Evolutionary conservation across 1,140 invertebrate species (phyloP).

Genomic region (Periplaneta americana): DNA sequence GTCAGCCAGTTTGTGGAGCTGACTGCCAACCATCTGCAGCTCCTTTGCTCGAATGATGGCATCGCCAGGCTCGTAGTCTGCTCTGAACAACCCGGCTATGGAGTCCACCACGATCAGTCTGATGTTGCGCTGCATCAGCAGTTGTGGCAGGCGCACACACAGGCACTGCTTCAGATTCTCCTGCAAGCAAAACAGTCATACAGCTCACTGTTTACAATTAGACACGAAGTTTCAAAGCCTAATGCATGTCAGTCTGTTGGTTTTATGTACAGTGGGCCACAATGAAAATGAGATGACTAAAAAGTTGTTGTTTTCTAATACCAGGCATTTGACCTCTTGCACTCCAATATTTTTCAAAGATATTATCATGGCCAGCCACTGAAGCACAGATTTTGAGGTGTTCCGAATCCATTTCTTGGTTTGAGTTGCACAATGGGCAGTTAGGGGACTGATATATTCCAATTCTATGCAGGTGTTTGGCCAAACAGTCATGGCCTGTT

Average conservation of each 20-base stretch:
- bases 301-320: too few species aligned
- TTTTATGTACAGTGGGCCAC: neutral
- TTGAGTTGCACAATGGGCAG: too few species aligned
- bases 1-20: conserved; percentile 49
- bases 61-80: conserved; percentile 45
- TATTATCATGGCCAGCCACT: too few species aligned
- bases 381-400: too few species aligned
- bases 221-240: neutral
- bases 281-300: neutral
- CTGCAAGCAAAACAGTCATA: conserved; percentile 34
- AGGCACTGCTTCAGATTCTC: conserved; percentile 52
- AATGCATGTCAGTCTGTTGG: neutral
- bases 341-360: too few species aligned
- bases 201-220: neutral
- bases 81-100: conserved; percentile 63
- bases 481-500: too few species aligned
- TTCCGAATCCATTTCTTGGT: too few species aligned
- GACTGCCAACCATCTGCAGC: conserved; percentile 48
- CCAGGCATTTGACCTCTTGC: too few species aligned
- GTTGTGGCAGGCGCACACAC: conserved; percentile 38
- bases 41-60: conserved; percentile 46
- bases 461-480: too few species aligned
- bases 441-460: too few species aligned
- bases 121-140: conserved; percentile 46
- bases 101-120: conserved; percentile 69